Percentiles rank a stretch among this genome's conserved stretches.
phyloP scores from a whole-genome alignment of 2,888 invertebrate genomes.

The Pristionchus arcanus region DNA sequence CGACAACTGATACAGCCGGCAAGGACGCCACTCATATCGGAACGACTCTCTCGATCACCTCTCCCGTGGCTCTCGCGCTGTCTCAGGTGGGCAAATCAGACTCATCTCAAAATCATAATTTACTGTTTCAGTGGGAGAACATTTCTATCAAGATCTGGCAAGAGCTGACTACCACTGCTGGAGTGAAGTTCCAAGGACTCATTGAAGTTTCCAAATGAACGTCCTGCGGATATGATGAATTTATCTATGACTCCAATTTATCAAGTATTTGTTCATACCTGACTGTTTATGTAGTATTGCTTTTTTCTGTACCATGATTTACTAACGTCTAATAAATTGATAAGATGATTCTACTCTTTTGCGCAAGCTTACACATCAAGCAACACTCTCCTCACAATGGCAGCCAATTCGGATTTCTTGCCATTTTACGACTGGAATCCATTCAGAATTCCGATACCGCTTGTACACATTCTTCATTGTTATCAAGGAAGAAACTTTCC shows the following conservation, averaged over 20 bases:
- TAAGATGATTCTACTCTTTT: too few species aligned
- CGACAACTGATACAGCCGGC: not conserved
- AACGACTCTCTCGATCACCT: not conserved
- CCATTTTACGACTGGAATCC: not conserved
- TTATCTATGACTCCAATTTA: not conserved
- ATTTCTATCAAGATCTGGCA: not conserved
- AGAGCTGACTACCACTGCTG: not conserved
- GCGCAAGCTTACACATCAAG: not conserved
- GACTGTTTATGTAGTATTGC: too few species aligned
- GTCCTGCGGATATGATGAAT: not conserved
- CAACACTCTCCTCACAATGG: not conserved
- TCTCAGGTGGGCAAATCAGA: not conserved
- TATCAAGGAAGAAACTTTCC: not conserved
- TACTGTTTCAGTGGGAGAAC: slow-evolving; percentile 36
- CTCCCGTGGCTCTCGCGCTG: not conserved
- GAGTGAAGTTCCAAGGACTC: slow-evolving; percentile 39
- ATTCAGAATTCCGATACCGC: not conserved
- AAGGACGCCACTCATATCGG: not conserved
- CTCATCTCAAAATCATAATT: not conserved
- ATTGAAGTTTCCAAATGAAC: not conserved
- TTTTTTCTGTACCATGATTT: too few species aligned
- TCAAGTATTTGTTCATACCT: not conserved
- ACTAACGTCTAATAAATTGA: too few species aligned
- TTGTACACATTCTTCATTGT: not conserved
- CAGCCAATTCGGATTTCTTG: not conserved